These are phyloP conservation scores for Camponotus vicinus DNA, from an alignment of 1,140 invertebrate species.

Conservation along the genomic window DNA sequence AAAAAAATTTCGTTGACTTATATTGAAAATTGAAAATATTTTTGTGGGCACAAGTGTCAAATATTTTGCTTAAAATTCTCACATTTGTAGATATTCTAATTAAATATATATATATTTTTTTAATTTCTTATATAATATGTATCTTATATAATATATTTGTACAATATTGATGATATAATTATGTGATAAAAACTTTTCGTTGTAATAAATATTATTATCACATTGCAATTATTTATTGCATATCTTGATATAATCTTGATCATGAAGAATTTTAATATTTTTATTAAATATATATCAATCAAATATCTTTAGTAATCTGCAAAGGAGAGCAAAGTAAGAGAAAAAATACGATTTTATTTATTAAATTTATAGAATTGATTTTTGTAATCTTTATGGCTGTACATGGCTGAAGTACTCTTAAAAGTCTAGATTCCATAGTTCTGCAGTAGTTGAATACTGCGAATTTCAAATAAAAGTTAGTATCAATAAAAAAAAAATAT, in stretches of 20 bases:
- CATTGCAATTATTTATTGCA: not conserved
- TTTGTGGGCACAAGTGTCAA: not conserved
- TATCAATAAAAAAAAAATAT: constrained; percentile 22
- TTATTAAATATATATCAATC: not conserved
- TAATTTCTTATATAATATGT: no score
- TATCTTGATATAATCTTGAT: no score
- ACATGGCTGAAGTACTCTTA: not conserved
- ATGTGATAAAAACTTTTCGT: not conserved
- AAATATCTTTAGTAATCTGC: not conserved
- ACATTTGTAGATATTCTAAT: not conserved
- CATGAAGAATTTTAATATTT: not conserved
- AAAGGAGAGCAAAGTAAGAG: not conserved
- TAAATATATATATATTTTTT: no score
- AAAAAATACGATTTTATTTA: constrained; percentile 14
- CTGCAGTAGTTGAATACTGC: not conserved
- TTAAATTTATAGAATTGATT: not conserved
- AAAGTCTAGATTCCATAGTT: constrained; percentile 37
- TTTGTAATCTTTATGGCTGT: not conserved
- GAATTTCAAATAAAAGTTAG: constrained; percentile 31
- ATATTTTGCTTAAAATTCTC: not conserved
- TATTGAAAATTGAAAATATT: constrained; percentile 50
- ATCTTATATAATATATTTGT: no score
- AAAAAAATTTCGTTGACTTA: constrained; percentile 56
- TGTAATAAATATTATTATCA: not conserved
- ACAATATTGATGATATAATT: not conserved